Evolutionary conservation across 30 jellyfish, hydroid and myxozoan species (phyloP).

Genomic region (Aurelia sp.): DNA sequence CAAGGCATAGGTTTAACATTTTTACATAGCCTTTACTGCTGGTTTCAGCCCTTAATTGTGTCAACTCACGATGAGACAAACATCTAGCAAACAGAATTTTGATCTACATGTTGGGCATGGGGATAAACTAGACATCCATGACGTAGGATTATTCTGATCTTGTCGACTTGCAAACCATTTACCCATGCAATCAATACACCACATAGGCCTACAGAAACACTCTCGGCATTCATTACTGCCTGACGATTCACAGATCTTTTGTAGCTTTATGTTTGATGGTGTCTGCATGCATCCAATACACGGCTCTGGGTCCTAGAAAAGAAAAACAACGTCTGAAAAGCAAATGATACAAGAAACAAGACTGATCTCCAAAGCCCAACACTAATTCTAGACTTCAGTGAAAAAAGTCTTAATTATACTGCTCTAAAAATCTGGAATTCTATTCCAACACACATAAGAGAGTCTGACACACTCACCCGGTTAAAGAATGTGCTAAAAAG

Average conservation of each 20-base stretch:
- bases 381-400: no score
- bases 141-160: constrained; percentile 64
- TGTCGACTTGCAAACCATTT: constrained; percentile 97
- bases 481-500: no score
- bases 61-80: constrained; percentile 21
- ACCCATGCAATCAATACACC: constrained; percentile 99
- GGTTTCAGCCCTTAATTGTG: no score
- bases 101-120: constrained; percentile 98
- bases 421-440: no score
- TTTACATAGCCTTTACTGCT: no score
- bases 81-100: constrained; percentile 92
- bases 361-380: no score
- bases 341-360: no score
- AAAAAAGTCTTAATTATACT: no score
- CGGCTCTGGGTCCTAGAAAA: constrained; percentile 78
- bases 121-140: constrained; percentile 92
- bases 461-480: no score
- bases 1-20: no score
- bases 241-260: constrained; percentile 59
- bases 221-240: constrained; percentile 68
- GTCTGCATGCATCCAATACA: constrained; percentile 95
- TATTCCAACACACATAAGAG: no score
- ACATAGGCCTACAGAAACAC: constrained; percentile 95
- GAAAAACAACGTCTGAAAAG: not conserved
- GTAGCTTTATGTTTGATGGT: constrained; percentile 77